Evolutionary conservation across 2,888 invertebrate species (phyloP), one percentile per base, ranked within the genome.

Genomic region (Scaeva pyrastri): DNA sequence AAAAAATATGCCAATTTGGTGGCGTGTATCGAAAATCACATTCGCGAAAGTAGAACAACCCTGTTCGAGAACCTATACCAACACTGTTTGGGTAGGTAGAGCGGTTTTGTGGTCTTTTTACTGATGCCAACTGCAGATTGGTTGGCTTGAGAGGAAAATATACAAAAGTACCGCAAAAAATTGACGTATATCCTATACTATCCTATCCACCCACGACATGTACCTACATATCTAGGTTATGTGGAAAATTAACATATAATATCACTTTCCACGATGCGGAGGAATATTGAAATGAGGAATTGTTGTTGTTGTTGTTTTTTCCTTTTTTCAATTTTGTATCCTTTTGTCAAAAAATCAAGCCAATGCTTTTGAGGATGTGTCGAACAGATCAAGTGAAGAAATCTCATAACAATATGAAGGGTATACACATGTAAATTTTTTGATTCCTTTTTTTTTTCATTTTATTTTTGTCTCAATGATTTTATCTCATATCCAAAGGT

Each of bases 81-180:
- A n/a, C 2, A 39, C n/a, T n/a, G n/a, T n/a, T n/a, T n/a, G 31
- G 50, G 39, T 68, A 16, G n/a, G n/a, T 86, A 74, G 77, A 74
- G 86, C 78, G 82, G 86, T 82, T 78, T 71, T 77, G 72, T 77
- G 85, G 76, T 80, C 55, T 72, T 62, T 72, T 0, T 8, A 11
- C 14, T 11, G 14, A n/a, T 48, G 66, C 66, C 66, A 66, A 48
- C 48, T 66, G 36, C 66, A 66, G 36, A 48, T 31, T 41, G 39
- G 52, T 68, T 36, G 68, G 68, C n/a, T 50, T 11, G 11, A 21
- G 39, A 21, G n/a, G 11, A 16, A 31, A 56, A 16, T 16, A 19
- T 2, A 2, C 16, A 19, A 48, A 21, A 48, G 11, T 14, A 19
- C 50, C n/a, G 39, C 36, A n/a, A 45, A 21, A 64, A 64, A 48